Percentiles rank a stretch among this genome's conserved stretches.
These are phyloP conservation scores for Astropecten irregularis DNA, from an alignment of 53 echinoderm and acorn worm genomes.

Conservation along the genomic window DNA sequence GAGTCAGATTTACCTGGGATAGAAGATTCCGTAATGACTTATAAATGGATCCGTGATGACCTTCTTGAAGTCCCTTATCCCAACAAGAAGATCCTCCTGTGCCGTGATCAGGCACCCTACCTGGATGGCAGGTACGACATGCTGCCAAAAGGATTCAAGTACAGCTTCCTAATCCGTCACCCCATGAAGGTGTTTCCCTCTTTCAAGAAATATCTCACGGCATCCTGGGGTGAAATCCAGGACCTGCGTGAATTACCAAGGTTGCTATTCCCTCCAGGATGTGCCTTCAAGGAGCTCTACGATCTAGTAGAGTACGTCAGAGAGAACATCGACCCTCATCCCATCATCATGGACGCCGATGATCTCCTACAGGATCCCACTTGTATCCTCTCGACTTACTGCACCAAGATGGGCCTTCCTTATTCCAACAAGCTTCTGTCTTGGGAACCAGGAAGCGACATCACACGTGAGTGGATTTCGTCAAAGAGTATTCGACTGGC, in stretches of 20 bases:
- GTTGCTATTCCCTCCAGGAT: not conserved
- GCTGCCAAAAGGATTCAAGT: not conserved
- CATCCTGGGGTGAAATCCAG: not conserved
- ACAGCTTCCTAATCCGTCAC: not conserved
- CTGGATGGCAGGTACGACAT: slow-evolving; percentile 9
- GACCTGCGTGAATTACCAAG: not conserved
- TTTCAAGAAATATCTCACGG: not conserved
- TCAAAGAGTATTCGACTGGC: not conserved
- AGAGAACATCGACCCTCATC: slow-evolving; percentile 1
- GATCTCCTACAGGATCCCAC: not conserved
- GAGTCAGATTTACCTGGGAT: not conserved
- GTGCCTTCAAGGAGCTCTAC: not conserved
- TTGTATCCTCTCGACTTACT: not conserved
- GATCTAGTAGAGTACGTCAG: slow-evolving; percentile 4
- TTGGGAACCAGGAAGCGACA: not conserved
- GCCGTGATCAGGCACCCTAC: not conserved
- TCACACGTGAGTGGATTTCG: not conserved
- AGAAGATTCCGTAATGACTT: not conserved
- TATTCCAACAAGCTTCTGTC: not conserved
- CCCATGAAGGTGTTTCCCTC: not conserved
- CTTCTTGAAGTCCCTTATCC: not conserved
- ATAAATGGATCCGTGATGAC: not conserved
- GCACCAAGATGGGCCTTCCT: not conserved
- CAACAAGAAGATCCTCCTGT: slow-evolving; percentile 1
- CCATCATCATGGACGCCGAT: not conserved